These are phyloP conservation scores for Aleadryas rufinucha DNA, from an alignment of 2,113 vertebrate genomes.

Conservation along the genomic window DNA sequence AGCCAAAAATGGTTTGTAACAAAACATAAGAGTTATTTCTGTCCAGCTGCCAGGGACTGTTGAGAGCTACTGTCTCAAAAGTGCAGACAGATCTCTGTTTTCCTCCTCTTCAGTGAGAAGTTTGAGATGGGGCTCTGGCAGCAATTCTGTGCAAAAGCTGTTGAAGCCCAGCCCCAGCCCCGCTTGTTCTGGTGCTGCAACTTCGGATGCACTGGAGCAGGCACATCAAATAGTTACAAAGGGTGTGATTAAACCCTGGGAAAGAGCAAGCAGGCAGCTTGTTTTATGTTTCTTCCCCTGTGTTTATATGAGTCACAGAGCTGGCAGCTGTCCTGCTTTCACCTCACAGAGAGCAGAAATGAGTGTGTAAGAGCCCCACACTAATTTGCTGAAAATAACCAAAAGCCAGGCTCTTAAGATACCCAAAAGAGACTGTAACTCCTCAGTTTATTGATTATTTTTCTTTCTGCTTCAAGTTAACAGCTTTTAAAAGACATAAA, in stretches of 20 bases:
- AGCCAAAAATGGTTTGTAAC: neutral
- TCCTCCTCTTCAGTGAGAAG: neutral
- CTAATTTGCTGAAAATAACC: slow-evolving; percentile 40
- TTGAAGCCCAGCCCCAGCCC: neutral
- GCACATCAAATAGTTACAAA: neutral
- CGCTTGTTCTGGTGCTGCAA: neutral
- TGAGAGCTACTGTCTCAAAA: neutral
- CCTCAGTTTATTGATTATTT: neutral
- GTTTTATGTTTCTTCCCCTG: slow-evolving; percentile 13
- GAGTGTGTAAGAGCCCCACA: neutral
- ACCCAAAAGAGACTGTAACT: neutral
- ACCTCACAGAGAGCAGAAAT: neutral
- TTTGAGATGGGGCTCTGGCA: neutral
- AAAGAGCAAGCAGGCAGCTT: slow-evolving; percentile 33
- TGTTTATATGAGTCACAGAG: neutral
- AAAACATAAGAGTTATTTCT: neutral
- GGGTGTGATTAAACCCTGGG: slow-evolving; percentile 47
- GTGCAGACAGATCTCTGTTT: neutral
- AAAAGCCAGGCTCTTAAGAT: slow-evolving; percentile 5
- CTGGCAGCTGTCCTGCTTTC: slow-evolving; percentile 5
- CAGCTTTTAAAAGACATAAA: neutral
- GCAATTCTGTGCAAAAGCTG: neutral
- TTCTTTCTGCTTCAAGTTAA: neutral
- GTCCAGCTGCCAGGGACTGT: neutral
- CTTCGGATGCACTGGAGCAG: neutral